A percentile compares a stretch with the other conserved stretches of the same genome.
Conservation (phyloP, 1,140 invertebrate species). For the Drosophila suzukii region DNA sequence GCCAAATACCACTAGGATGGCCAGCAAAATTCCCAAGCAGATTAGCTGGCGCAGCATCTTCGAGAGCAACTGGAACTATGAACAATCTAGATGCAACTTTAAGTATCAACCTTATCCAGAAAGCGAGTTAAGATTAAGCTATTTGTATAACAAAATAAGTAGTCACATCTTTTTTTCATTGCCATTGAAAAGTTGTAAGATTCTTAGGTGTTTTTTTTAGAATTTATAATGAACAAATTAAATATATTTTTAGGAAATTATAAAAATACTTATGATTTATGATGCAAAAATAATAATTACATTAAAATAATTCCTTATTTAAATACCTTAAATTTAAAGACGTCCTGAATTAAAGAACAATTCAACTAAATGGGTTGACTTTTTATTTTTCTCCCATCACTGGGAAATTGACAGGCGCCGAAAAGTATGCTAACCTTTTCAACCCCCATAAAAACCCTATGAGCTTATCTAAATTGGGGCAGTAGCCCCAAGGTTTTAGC, state of each 20-base stretch:
- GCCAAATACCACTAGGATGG: neutral
- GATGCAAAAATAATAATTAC: too few relatives aligned
- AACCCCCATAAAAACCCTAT: neutral
- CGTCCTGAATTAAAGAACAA: too few relatives aligned
- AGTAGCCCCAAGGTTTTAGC: conserved; percentile 29
- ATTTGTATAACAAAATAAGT: neutral
- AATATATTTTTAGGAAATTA: too few relatives aligned
- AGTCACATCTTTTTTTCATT: neutral
- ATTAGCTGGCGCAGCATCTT: conserved; percentile 38
- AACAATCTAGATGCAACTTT: conserved; percentile 8
- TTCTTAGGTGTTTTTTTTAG: neutral
- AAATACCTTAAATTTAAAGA: too few relatives aligned
- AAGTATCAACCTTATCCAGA: conserved; percentile 13
- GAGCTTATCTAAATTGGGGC: conserved; percentile 66
- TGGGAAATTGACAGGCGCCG: conserved; percentile 15
- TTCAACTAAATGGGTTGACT: too few relatives aligned
- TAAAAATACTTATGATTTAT: too few relatives aligned
- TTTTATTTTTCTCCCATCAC: too few relatives aligned
- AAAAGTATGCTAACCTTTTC: conserved; percentile 49
- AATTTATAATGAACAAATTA: too few relatives aligned
- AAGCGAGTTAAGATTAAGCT: conserved; percentile 1
- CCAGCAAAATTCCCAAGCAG: conserved; percentile 1
- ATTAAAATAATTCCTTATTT: too few relatives aligned
- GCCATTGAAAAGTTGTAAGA: neutral
- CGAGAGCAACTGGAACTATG: conserved; percentile 32